Conservation (phyloP, 2,797 vertebrate genomes). For the Helicolenus hilgendorfi region DNA sequence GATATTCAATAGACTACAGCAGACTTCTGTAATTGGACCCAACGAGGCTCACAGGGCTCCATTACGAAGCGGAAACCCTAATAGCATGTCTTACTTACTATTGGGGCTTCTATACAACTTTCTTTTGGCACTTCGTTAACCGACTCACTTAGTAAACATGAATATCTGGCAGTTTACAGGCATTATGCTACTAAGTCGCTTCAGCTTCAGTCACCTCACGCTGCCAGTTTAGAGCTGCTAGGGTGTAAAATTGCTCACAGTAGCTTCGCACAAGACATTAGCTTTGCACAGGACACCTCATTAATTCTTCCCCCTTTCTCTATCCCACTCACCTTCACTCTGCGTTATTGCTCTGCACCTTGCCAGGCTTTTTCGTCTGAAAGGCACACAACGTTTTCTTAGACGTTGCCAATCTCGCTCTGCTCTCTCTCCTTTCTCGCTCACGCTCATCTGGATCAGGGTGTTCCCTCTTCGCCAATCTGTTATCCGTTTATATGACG, state of each 20-base stretch:
- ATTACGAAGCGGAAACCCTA: background rate
- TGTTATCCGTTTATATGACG: slow-evolving; percentile 10
- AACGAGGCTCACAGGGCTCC: background rate
- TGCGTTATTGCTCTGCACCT: background rate
- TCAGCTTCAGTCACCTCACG: background rate
- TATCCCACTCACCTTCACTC: slow-evolving; percentile 1
- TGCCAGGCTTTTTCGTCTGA: background rate
- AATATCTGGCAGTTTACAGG: background rate
- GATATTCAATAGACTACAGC: background rate
- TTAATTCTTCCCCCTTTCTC: slow-evolving; percentile 3
- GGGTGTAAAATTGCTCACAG: slow-evolving; percentile 7
- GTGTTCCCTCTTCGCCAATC: background rate
- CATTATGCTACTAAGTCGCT: background rate
- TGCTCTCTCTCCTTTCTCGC: background rate
- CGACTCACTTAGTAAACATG: background rate
- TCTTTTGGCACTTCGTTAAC: background rate
- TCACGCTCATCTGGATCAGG: background rate
- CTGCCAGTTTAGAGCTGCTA: background rate
- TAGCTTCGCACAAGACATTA: slow-evolving; percentile 20
- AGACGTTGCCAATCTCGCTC: background rate
- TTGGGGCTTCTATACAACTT: background rate
- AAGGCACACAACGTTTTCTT: slow-evolving; percentile 1
- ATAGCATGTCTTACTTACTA: background rate
- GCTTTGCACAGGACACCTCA: slow-evolving; percentile 23
- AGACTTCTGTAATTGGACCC: slow-evolving; percentile 34